These are phyloP conservation scores for Litoditis marina DNA, from an alignment of 2,888 invertebrate genomes.

Conservation along the genomic window DNA sequence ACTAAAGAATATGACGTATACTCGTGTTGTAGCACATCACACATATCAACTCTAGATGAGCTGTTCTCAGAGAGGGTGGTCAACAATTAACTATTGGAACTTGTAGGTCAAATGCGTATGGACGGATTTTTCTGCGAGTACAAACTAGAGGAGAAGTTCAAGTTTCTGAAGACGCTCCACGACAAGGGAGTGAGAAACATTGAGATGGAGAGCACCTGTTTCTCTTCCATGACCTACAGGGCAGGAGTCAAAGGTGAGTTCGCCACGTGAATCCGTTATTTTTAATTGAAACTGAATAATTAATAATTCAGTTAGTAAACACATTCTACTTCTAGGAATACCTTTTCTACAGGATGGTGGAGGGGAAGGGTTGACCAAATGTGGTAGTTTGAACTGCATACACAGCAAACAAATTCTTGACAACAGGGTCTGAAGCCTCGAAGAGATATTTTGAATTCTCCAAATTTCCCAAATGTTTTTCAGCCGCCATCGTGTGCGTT, in stretches of 20 bases:
- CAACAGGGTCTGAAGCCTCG: too few relatives aligned
- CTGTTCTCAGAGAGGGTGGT: neutral
- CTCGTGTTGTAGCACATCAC: too few relatives aligned
- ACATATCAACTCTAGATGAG: neutral
- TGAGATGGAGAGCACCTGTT: slow-evolving; percentile 85
- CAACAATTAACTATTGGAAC: too few relatives aligned
- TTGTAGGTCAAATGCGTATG: slow-evolving; percentile 82
- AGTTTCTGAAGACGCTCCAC: slow-evolving; percentile 74
- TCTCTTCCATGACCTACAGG: slow-evolving; percentile 87
- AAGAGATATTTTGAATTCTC: neutral
- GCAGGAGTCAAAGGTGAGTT: slow-evolving; percentile 66
- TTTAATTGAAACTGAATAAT: too few relatives aligned
- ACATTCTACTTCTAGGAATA: too few relatives aligned
- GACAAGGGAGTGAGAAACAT: slow-evolving; percentile 82
- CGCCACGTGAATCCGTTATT: too few relatives aligned
- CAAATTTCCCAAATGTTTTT: slow-evolving; percentile 24
- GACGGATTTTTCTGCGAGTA: slow-evolving; percentile 97
- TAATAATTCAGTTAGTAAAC: too few relatives aligned
- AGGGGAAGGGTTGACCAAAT: too few relatives aligned
- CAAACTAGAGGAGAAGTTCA: slow-evolving; percentile 81
- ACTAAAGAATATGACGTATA: too few relatives aligned
- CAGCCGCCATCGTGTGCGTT: slow-evolving; percentile 84
- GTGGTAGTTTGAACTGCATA: too few relatives aligned
- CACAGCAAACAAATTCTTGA: too few relatives aligned
- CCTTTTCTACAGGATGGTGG: too few relatives aligned